These are phyloP conservation scores for Acyrthosiphon pisum DNA, from an alignment of 1,140 invertebrate genomes.

Conservation along the genomic window DNA sequence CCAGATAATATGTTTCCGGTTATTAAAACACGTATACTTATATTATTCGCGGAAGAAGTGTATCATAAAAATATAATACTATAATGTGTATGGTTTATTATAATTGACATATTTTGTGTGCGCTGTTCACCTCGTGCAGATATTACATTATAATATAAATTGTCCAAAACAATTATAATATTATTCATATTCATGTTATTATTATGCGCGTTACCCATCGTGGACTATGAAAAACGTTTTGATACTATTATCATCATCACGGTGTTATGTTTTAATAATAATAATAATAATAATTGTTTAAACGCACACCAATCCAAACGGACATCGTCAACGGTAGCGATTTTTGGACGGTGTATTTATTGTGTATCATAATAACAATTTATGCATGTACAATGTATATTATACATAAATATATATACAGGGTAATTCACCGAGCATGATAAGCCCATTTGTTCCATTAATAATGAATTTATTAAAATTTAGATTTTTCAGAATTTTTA, in stretches of 20 bases:
- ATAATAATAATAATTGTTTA: not conserved
- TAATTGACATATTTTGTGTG: slow-evolving; percentile 21
- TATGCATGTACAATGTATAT: not conserved
- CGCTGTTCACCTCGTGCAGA: slow-evolving; percentile 21
- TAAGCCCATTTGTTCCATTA: too few species aligned
- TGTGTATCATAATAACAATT: not conserved
- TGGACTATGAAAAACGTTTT: not conserved
- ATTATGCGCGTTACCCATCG: not conserved
- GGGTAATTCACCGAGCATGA: too few species aligned
- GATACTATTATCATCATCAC: not conserved
- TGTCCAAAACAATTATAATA: slow-evolving; percentile 23
- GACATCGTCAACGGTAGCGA: not conserved
- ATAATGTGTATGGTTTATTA: not conserved
- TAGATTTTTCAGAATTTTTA: too few species aligned
- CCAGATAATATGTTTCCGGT: slow-evolving; percentile 41
- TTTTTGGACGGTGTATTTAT: not conserved
- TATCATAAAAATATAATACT: slow-evolving; percentile 10
- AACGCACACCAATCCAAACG: too few species aligned
- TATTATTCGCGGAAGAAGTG: not conserved
- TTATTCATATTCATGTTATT: not conserved
- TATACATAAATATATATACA: not conserved
- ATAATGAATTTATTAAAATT: too few species aligned
- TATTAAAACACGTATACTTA: slow-evolving; percentile 31
- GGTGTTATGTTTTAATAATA: not conserved
- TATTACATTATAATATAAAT: not conserved